These are phyloP conservation scores for Xanthia togata DNA, from an alignment of 2,888 invertebrate genomes.

Conservation along the genomic window DNA sequence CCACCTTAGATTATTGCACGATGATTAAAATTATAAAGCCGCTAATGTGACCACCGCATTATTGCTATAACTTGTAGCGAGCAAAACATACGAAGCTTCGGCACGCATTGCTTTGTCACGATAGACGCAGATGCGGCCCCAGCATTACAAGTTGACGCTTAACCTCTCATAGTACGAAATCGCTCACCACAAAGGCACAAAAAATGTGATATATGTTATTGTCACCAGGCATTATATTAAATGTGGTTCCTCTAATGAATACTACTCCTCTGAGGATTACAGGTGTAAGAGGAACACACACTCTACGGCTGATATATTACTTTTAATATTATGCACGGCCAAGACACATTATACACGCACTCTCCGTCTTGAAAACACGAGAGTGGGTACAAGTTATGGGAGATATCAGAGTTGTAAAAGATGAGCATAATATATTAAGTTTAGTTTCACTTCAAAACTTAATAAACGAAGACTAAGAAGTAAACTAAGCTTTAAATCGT, in stretches of 20 bases:
- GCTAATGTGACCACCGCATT: no score
- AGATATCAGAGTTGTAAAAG: not conserved
- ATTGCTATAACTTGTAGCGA: no score
- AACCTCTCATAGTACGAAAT: not conserved
- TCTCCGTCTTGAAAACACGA: constrained; percentile 63
- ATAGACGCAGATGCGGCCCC: no score
- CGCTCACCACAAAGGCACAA: not conserved
- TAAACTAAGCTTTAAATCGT: not conserved
- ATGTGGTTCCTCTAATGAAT: constrained; percentile 19
- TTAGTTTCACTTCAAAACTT: no score
- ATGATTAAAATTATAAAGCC: no score
- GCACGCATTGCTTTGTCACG: no score
- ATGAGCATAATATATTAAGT: no score
- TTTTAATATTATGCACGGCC: constrained; percentile 73
- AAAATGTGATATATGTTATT: not conserved
- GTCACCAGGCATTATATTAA: constrained; percentile 4
- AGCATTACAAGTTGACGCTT: not conserved
- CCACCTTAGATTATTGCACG: no score
- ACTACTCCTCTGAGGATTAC: constrained; percentile 7
- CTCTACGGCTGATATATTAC: constrained; percentile 72
- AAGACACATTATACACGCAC: constrained; percentile 73
- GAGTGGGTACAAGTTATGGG: constrained; percentile 50
- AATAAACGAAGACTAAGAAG: not conserved
- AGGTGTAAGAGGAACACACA: constrained; percentile 22
- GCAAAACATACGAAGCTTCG: no score